Base-by-base conservation (phyloP, 2,113 vertebrate species). In the Pollimyrus isidori region DNA sequence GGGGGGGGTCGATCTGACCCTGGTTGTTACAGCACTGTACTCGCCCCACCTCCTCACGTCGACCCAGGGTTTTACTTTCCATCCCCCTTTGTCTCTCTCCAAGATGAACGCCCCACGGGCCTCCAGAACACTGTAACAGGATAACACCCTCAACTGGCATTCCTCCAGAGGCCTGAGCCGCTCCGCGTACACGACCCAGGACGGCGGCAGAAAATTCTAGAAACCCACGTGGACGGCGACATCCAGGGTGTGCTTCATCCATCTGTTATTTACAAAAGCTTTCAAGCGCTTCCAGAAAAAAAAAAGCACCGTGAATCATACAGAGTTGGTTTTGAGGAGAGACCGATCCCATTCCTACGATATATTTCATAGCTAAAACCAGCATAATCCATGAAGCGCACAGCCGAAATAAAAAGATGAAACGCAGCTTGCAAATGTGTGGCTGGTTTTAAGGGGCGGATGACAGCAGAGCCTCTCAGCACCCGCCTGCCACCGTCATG, bases 181-280 rank as follows among this genome's bases (percentile, higher is more conserved):
- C n/a, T 21, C 53, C 4, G 53, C 26, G 35, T 11, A 46, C 42
- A 46, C 15, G 21, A 45, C 30, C 42, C 17, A 9, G 42, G 21
- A 45, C 9, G 50, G 48, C 10, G 1, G 1, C 15, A 0, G 49
- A 56, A 56, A 87, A 56, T 39, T 53, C 49, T 15, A 39, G 49
- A 53, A 87, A 45, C 4, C 26, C 48, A 23, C 1, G 80, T 23
- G 39, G 17, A 52, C 15, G 50, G 53, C 80, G 5, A 10, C 89
- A 13, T 35, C 87, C 30, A 65, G 50, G 52, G 49, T 7, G 76
- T 86, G 89, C 89, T 92, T 87, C 56, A 50, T 92, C 42, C 87
- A 88, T 88, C 88, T 86, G 90, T 85, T 89, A 91, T 90, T 93
- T 93, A 93, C 86, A 53, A 92, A 91, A 86, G 90, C 82, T 90